phyloP scores from a whole-genome alignment of 2,888 invertebrate species.

The Gari tellinella region DNA sequence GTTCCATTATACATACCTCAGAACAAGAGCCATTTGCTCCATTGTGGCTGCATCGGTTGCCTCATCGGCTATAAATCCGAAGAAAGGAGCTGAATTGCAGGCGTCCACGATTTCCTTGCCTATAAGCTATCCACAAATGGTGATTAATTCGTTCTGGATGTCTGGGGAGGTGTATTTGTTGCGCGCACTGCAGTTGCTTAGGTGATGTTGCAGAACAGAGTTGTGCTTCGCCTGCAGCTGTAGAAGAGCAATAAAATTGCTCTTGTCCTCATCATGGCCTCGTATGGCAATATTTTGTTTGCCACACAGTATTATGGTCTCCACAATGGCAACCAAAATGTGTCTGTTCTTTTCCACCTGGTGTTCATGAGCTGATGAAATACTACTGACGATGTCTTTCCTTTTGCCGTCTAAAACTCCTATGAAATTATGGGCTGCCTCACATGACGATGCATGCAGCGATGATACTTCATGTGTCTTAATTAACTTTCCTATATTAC shows the following conservation, averaged over 20 bases:
- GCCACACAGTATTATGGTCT: constrained; percentile 33
- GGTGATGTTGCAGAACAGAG: constrained; percentile 13
- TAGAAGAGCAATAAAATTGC: constrained; percentile 22
- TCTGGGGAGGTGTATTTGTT: not conserved
- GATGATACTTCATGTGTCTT: not conserved
- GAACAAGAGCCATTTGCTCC: constrained; percentile 26
- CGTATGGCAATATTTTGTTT: constrained; percentile 26
- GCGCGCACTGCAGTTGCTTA: constrained; percentile 2
- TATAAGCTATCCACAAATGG: constrained; percentile 11
- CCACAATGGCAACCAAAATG: constrained; percentile 18
- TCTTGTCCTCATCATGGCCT: constrained; percentile 11
- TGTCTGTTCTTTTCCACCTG: constrained; percentile 6
- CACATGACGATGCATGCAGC: not conserved
- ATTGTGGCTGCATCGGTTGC: constrained; percentile 31
- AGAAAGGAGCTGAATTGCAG: constrained; percentile 20
- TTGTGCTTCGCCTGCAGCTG: constrained; percentile 15
- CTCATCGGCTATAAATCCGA: constrained; percentile 29
- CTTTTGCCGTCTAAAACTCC: constrained; percentile 3
- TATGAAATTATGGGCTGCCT: constrained; percentile 18
- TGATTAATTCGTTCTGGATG: constrained; percentile 25
- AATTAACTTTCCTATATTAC: not conserved
- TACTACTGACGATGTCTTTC: constrained; percentile 3
- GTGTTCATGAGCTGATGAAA: constrained; percentile 5
- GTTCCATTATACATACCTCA: too few relatives aligned
- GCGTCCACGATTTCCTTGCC: not conserved